Conservation (phyloP, 2,113 vertebrate species). For the Sceloporus undulatus region DNA sequence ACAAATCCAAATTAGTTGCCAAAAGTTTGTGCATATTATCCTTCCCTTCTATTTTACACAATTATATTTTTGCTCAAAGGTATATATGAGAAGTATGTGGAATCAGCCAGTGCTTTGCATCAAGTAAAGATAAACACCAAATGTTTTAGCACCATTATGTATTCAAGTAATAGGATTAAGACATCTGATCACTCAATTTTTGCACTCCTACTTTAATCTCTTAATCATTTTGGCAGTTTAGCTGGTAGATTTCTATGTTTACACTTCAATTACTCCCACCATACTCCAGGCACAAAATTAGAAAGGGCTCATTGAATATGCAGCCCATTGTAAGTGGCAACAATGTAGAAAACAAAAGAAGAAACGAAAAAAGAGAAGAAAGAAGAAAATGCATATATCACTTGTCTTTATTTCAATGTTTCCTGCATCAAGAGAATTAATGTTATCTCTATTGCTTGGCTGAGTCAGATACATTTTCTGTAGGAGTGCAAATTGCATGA, state of each 20-base stretch:
- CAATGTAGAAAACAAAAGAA: neutral
- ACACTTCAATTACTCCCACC: conserved; percentile 34
- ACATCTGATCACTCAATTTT: conserved; percentile 42
- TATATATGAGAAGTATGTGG: neutral
- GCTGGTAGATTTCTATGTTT: conserved; percentile 12
- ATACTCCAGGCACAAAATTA: conserved; percentile 29
- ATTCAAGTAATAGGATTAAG: conserved; percentile 37
- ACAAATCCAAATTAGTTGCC: neutral
- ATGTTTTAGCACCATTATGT: conserved; percentile 2
- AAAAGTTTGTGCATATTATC: neutral
- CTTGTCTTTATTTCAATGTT: neutral
- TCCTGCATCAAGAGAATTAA: conserved; percentile 34
- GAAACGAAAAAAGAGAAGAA: neutral
- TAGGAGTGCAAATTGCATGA: neutral
- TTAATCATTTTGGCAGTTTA: conserved; percentile 37
- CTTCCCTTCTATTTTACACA: neutral
- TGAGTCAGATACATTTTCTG: conserved; percentile 9
- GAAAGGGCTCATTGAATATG: conserved; percentile 12
- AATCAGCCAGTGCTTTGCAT: neutral
- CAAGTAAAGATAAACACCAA: conserved; percentile 13
- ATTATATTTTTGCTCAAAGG: conserved; percentile 8
- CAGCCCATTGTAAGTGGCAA: neutral
- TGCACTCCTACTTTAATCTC: conserved; percentile 28
- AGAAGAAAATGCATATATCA: neutral
- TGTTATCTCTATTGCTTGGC: conserved; percentile 17